Base-by-base conservation (phyloP, 2,888 invertebrate genomes). In the Oligia fasciuncula region DNA sequence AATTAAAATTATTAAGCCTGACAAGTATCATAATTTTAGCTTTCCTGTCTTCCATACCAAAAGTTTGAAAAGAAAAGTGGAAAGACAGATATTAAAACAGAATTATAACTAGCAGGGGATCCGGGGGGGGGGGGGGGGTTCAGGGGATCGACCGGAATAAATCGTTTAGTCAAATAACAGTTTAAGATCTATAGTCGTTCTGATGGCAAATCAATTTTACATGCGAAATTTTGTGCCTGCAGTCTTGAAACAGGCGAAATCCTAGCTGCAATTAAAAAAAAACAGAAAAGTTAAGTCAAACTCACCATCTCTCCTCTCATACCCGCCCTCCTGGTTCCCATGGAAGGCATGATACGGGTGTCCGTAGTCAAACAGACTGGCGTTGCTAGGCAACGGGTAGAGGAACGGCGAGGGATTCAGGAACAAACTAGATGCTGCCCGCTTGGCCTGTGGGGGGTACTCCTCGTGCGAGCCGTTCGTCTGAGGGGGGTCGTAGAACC, bases 341-440 rank as follows among this genome's bases (percentile, higher is more conserved):
- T 96, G 96, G 88, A 95, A 95, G 0, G 91, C 90, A 73, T 94
- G 96, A 85, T 96, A 97, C 11, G 96, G 95, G 76, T 97, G 97
- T 0, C 94, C 91, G 88, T 97, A 97, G 87, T 97, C 97, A 88
- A 97, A 97, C 70, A 97, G 94, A 77, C 97, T 97, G 8, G 97
- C 96, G 89, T 97, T 97, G 83, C 95, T 95, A 1, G 96, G 96
- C 84, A 96, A 88, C 1, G 96, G 95, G 90, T 95, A 97, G 9
- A 95, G 87, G 90, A 97, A 95, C 0, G 96, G 96, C 0, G 96
- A 95, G 0, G 96, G 95, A 83, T 96, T 94, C 60, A 95, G 90
- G 86, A 97, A 94, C 72, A 97, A 90, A 40, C 93, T 93, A 73
- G 94, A 91, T 23, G 95, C 93, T 2, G 94, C 92, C 0, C 97